Evolutionary conservation across 2,888 invertebrate genomes (phyloP).

Genomic region (Melolontha melolontha): DNA sequence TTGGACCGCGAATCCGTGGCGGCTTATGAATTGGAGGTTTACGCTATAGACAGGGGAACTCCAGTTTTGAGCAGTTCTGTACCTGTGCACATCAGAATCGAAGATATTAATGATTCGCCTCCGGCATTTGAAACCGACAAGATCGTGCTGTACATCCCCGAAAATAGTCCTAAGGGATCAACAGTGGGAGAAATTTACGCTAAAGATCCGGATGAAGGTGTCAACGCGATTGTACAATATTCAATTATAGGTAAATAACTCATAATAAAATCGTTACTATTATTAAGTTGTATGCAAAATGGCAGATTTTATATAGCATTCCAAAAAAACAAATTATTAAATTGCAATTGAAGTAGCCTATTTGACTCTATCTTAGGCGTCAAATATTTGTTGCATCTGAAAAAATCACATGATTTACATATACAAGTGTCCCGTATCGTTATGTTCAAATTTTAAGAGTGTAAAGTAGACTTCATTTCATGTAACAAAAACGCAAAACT

Average conservation of each 20-base stretch:
- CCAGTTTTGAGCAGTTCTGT: conserved; percentile 67
- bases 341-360: no score
- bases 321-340: no score
- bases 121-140: conserved; percentile 91
- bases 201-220: conserved; percentile 92
- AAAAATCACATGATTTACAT: no score
- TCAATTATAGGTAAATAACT: conserved; percentile 82
- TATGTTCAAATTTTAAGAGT: no score
- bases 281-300: no score
- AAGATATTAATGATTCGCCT: conserved; percentile 92
- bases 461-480: no score
- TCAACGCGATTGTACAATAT: conserved; percentile 92
- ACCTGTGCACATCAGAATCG: conserved; percentile 83
- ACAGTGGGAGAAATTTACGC: conserved; percentile 92
- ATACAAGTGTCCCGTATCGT: no score
- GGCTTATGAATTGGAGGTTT: conserved; percentile 85
- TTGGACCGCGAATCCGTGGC: conserved; percentile 92
- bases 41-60: conserved; percentile 90
- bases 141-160: conserved; percentile 88
- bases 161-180: conserved; percentile 97
- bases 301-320: no score
- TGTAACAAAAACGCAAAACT: no score
- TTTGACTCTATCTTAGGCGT: no score
- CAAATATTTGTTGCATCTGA: no score
- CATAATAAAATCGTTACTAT: no score